Evolutionary conservation across 1,140 invertebrate genomes (phyloP), one percentile per base, ranked within the genome.

Genomic region (Zaprionus africanus): DNA sequence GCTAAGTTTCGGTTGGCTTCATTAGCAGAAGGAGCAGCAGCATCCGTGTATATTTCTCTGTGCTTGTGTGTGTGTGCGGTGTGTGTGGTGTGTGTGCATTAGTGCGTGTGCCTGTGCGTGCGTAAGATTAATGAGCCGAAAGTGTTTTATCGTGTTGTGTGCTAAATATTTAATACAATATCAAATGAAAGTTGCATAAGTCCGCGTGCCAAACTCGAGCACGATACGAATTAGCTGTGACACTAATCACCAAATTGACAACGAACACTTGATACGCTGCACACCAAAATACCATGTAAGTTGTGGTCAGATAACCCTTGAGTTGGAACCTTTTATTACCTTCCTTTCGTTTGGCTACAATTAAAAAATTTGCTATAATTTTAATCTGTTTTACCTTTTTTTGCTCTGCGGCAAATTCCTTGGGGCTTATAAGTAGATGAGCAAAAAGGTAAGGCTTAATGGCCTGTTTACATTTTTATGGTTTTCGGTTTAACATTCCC

Each of bases 81-180:
- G 31, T 31, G 1, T 31, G 31, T 11, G 31, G 31, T 43, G 11
- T 49, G 54, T 51, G 51, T 53, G 34, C 57, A 7, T n/a, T 15
- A 15, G 5, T 17, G 41, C n/a, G 43, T 43, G 28, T 24, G 38
- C 46, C 9, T 66, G 49, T 73, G 58, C 58, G 74, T 72, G 59
- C 31, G 64, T 65, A 65, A 76, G 85, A 84, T 85, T 90, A 88
- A 88, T 88, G 85, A 88, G 85, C 81, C 75, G 79, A 85, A 88
- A 88, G 85, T 88, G 84, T 88, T 88, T 88, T 88, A 88, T 90
- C 81, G 85, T 88, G 84, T 88, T 82, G 81, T 88, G 78, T 71
- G 75, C 84, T 87, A 84, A 88, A 88, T 88, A 88, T 88, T 88
- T 88, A 84, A 90, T 83, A 88, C 81, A 84, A 84, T 86, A 82